Evolutionary conservation across 2,113 vertebrate genomes (phyloP), one percentile per base, ranked within the genome.

Genomic region (Brachyhypopomus gauderio): DNA sequence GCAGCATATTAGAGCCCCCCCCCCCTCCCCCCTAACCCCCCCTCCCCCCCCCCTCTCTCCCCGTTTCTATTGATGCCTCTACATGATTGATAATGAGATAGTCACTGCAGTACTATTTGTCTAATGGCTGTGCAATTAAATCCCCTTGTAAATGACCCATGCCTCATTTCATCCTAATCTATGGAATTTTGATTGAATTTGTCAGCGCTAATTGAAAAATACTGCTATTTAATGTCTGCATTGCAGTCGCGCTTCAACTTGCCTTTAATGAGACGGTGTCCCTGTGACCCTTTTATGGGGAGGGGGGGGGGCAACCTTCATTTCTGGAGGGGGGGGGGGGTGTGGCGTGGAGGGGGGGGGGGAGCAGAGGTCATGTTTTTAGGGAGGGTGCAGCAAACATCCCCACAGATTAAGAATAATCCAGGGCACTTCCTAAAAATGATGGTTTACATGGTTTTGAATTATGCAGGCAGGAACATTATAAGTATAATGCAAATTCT

Each of bases 51-150:
- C 75, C 79, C 64, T 76, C 82, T 58, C 73, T 74, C 81, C 89
- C 85, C 86, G 91, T 93, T 93, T 92, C 94, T 94, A 95, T 96
- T 94, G 96, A 96, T 96, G 96, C 95, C 94, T 91, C 90, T 76
- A 91, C 94, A 95, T 98, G 97, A 98, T 98, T 96, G 96, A 99
- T 98, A 94, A 94, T 93, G 94, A 95, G 94, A 93, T 93, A 92
- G 94, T 93, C 96, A 93, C 94, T 94, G 96, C 96, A 95, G 96
- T 93, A 96, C 96, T 97, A 97, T 97, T 98, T 98, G 96, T 98
- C 96, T 99, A 98, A 99, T 99, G 96, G 97, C 95, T 95, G 96
- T 96, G 96, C 97, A 97, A 99, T 99, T 98, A 98, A 97, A 98
- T 93, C 89, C 94, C 93, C 95, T 95, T 96, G 96, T 96, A 97